These are phyloP conservation scores for Erythrocercus mccallii DNA, from an alignment of 2,113 vertebrate genomes.

Conservation along the genomic window DNA sequence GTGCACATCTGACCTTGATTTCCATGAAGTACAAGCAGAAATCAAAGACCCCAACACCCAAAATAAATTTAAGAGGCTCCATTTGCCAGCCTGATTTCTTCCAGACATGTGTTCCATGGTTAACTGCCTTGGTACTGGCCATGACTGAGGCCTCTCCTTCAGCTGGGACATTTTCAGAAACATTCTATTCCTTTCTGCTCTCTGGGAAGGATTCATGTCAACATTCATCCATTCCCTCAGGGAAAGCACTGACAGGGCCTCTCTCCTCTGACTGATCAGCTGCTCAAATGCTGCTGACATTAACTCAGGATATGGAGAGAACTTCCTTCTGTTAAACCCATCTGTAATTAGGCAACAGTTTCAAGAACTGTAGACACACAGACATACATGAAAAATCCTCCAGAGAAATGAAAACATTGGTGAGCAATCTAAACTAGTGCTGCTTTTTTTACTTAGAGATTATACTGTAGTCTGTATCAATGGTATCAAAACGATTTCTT, in stretches of 20 bases:
- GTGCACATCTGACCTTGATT: neutral
- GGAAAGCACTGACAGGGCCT: neutral
- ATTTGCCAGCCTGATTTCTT: neutral
- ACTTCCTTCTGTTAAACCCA: neutral
- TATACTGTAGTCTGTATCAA: neutral
- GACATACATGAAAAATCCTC: neutral
- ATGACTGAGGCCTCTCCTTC: neutral
- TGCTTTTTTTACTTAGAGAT: neutral
- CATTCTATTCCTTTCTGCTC: neutral
- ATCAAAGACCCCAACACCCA: neutral
- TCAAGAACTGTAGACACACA: neutral
- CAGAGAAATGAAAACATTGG: neutral
- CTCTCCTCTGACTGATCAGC: neutral
- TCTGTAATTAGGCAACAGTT: neutral
- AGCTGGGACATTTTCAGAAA: neutral
- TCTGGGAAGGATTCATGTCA: neutral
- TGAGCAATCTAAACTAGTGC: neutral
- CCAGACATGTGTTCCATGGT: accelerated
- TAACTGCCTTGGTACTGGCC: neutral
- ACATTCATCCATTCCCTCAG: neutral
- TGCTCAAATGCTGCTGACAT: neutral
- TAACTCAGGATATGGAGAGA: neutral
- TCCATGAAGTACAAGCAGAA: neutral
- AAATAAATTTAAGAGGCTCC: neutral
- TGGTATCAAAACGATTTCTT: neutral